These are phyloP conservation scores for Apis laboriosa DNA, from an alignment of 1,140 invertebrate species.

Conservation along the genomic window DNA sequence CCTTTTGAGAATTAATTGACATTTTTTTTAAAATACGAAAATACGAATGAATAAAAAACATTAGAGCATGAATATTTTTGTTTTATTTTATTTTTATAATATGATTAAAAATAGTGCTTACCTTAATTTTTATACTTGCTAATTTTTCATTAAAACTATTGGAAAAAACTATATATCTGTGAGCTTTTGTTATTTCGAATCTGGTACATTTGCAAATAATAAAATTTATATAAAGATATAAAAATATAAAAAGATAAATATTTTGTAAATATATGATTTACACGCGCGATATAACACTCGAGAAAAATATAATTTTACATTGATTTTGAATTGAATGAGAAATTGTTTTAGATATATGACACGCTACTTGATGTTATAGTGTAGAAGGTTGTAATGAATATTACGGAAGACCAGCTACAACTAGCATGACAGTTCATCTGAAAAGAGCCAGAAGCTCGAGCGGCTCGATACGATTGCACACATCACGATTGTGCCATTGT, in stretches of 20 bases:
- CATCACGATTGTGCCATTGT: constrained; percentile 63
- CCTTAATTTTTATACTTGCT: constrained; percentile 8
- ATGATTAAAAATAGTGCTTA: not conserved
- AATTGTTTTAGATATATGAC: not conserved
- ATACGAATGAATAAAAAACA: not conserved
- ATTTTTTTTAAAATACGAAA: not conserved
- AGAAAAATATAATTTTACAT: not conserved
- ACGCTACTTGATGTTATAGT: not conserved
- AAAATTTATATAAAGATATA: not conserved
- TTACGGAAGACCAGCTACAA: constrained; percentile 46
- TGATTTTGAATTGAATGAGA: not conserved
- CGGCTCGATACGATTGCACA: constrained; percentile 46
- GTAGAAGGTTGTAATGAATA: constrained; percentile 22
- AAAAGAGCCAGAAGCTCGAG: constrained; percentile 45
- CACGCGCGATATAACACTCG: constrained; percentile 2
- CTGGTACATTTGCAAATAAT: not conserved
- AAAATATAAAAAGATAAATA: too few species aligned
- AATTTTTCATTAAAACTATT: constrained; percentile 23
- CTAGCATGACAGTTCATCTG: constrained; percentile 50
- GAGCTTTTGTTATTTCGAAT: not conserved
- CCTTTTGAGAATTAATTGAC: not conserved
- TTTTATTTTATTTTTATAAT: not conserved
- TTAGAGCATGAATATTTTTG: not conserved
- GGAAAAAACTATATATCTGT: not conserved
- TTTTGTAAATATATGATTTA: not conserved